A percentile compares a stretch with the other conserved stretches of the same genome.
Evolutionary conservation across 2,888 invertebrate genomes (phyloP).

Genomic region (Drosophila demipolita): DNA sequence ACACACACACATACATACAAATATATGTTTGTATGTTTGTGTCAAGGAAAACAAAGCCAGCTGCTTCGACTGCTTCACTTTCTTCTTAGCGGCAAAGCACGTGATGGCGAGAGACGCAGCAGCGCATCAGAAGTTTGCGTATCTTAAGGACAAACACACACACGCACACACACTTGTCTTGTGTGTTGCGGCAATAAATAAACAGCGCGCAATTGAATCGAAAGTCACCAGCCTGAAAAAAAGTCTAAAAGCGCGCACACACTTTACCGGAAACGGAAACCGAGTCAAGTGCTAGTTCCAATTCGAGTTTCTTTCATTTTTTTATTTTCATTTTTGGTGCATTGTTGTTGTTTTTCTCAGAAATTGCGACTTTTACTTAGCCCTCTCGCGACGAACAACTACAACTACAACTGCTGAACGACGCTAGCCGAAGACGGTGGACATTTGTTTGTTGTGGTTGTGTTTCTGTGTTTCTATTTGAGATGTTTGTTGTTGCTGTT

Average conservation of each 20-base stretch:
- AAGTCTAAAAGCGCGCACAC: constrained; percentile 70
- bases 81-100: constrained; percentile 55
- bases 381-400: constrained; percentile 44
- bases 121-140: constrained; percentile 52
- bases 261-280: constrained; percentile 66
- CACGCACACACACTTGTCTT: constrained; percentile 28
- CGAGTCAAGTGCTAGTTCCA: constrained; percentile 67
- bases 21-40: constrained; percentile 19
- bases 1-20: constrained; percentile 19
- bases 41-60: constrained; percentile 68
- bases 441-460: constrained; percentile 55
- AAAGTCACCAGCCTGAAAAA: constrained; percentile 56
- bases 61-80: constrained; percentile 57
- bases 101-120: constrained; percentile 40
- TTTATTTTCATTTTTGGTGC: constrained; percentile 17
- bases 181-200: constrained; percentile 64
- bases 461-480: constrained; percentile 14
- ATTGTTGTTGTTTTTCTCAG: constrained; percentile 32
- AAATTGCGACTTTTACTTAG: constrained; percentile 61
- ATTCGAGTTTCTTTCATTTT: constrained; percentile 31
- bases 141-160: constrained; percentile 65
- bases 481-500: constrained; percentile 22
- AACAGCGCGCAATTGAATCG: constrained; percentile 51
- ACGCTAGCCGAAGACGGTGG: constrained; percentile 65
- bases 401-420: constrained; percentile 26